Evolutionary conservation across 2,113 vertebrate species (phyloP), one percentile per base, ranked within the genome.

Genomic region (Catharus minimus): DNA sequence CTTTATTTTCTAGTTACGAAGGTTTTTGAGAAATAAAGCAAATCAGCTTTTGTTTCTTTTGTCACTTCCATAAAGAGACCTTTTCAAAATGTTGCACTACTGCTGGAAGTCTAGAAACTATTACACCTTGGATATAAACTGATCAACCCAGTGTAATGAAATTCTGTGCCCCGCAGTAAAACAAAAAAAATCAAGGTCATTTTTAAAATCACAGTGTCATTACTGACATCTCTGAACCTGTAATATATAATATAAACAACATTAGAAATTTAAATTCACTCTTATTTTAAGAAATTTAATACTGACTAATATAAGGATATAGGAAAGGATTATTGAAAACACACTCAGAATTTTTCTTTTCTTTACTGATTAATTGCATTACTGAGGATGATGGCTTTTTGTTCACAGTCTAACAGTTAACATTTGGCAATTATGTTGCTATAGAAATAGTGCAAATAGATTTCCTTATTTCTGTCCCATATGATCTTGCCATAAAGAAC

Each of bases 401-500:
- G 80, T 93, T 95, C 96, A 81, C 78, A 57, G 90, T 66, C 55
- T 95, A 88, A 92, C 38, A 61, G 93, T 92, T 95, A 88, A 91
- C 38, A 61, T 94, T 92, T 88, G 76, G 46, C 88, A 93, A 71
- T 95, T 94, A 79, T 62, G 68, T 94, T 96, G 83, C 75, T 94
- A 92, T 95, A 97, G 94, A 96, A 96, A 95, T 95, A 92, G 74
- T 72, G 52, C 78, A 88, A 92, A 93, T 94, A 79, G 75, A 78
- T 84, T 95, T 97, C 43, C 53, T 96, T 92, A 81, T 66, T 92
- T 96, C 47, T 82, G 33, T 91, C 89, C 77, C 92, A 30, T 58
- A 82, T 88, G 71, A 58, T 86, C 55, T 95, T 84, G 53, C 75
- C 1, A 0, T 85, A 46, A 4, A 43, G 64, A 95, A 95, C 74